Conservation (phyloP, 2,888 invertebrate genomes). For the Melitaea athalia region DNA sequence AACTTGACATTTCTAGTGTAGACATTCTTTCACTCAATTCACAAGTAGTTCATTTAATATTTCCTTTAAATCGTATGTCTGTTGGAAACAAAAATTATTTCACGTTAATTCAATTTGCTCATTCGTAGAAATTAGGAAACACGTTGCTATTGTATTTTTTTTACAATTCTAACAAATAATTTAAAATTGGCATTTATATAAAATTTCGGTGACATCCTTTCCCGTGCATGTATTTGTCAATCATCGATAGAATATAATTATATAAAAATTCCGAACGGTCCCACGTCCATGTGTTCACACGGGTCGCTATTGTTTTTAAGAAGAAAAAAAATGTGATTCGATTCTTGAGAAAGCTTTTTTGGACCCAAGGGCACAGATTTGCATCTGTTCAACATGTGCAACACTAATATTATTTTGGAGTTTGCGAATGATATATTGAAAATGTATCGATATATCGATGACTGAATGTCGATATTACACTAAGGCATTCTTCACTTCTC, state of each 20-base stretch:
- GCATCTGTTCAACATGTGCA: constrained; percentile 75
- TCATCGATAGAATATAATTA: constrained; percentile 33
- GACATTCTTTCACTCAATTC: no score
- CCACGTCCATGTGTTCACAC: constrained; percentile 40
- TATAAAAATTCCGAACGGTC: constrained; percentile 32
- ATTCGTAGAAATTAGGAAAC: constrained; percentile 23
- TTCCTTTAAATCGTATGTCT: no score
- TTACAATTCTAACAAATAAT: not conserved
- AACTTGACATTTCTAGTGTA: no score
- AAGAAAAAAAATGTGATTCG: constrained; percentile 50
- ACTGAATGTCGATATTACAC: constrained; percentile 38
- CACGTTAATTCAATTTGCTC: not conserved
- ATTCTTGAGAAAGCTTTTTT: constrained; percentile 56
- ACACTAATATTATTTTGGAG: constrained; percentile 62
- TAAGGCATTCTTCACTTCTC: no score
- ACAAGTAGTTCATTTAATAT: no score
- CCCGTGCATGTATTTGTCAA: constrained; percentile 15
- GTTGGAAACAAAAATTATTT: no score
- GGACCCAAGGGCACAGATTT: constrained; percentile 53
- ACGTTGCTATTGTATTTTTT: constrained; percentile 8
- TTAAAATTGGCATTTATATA: constrained; percentile 24
- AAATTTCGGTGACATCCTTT: constrained; percentile 28
- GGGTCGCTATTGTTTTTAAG: constrained; percentile 61
- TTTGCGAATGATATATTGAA: constrained; percentile 65
- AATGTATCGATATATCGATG: constrained; percentile 44